phyloP scores from a whole-genome alignment of 2,888 invertebrate species.

The Apomyelois bistriatella region DNA sequence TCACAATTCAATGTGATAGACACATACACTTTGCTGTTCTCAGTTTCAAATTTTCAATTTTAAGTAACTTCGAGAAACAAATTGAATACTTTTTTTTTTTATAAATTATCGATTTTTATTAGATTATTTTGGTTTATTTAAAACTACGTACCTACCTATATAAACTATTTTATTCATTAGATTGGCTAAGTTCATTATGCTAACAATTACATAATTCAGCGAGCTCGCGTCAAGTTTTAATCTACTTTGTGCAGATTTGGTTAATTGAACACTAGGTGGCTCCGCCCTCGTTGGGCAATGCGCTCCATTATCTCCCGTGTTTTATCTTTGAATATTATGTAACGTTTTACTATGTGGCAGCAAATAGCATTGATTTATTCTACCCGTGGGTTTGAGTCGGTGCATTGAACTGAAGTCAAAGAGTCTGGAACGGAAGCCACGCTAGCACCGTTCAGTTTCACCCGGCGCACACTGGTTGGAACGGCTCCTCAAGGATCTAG shows the following conservation, averaged over 20 bases:
- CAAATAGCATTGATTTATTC: neutral
- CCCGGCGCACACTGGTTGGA: conserved; percentile 6
- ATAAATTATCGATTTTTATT: too few relatives aligned
- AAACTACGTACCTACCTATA: neutral
- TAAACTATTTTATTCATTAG: neutral
- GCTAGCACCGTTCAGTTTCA: neutral
- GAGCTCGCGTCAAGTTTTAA: conserved; percentile 8
- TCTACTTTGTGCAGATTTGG: conserved; percentile 3
- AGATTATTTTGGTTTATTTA: neutral
- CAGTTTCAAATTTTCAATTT: too few relatives aligned
- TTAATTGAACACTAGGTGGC: conserved; percentile 2
- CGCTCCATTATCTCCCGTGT: neutral
- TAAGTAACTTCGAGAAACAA: too few relatives aligned
- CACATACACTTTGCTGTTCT: too few relatives aligned
- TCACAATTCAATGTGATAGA: too few relatives aligned
- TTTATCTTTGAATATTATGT: neutral
- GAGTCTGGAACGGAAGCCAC: neutral
- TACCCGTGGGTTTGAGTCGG: neutral
- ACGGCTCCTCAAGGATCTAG: conserved; percentile 3
- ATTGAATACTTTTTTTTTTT: too few relatives aligned
- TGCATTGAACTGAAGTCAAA: conserved; percentile 7
- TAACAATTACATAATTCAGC: conserved; percentile 4
- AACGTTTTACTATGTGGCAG: neutral
- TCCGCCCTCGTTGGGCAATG: neutral
- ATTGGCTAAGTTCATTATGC: neutral